These are phyloP conservation scores for Eilema depressum DNA, from an alignment of 2,888 invertebrate species.

Conservation along the genomic window DNA sequence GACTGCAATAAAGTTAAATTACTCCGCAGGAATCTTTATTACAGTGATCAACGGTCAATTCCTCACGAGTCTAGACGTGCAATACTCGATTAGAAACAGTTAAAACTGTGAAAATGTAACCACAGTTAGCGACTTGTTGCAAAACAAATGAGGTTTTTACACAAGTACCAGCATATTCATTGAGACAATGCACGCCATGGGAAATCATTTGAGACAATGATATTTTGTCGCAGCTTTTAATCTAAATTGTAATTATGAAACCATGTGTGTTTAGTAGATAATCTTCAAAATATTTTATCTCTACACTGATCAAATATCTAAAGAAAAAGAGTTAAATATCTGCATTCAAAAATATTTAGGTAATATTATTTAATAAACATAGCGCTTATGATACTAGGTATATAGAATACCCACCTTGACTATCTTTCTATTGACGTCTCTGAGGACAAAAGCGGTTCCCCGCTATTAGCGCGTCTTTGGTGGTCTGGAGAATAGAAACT, in stretches of 20 bases:
- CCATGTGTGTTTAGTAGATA: conserved; percentile 54
- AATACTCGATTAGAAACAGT: conserved; percentile 51
- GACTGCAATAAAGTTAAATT: conserved; percentile 29
- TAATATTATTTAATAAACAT: background rate
- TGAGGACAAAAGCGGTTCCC: background rate
- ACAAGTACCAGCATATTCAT: conserved; percentile 69
- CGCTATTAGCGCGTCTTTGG: background rate
- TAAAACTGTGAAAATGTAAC: conserved; percentile 31
- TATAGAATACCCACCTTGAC: background rate
- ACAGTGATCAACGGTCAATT: conserved; percentile 34
- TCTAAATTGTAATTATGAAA: conserved; percentile 74
- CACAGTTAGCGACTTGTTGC: conserved; percentile 54
- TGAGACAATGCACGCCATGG: conserved; percentile 75
- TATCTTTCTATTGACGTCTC: background rate
- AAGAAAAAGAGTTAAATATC: background rate
- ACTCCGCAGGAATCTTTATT: conserved; percentile 1
- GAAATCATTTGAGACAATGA: conserved; percentile 70
- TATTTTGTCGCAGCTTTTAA: conserved; percentile 65
- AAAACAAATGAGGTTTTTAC: conserved; percentile 74
- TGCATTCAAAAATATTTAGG: background rate
- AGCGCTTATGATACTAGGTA: background rate
- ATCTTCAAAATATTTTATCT: conserved; percentile 33
- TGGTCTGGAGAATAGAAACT: conserved; percentile 23
- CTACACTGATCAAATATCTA: conserved; percentile 1
- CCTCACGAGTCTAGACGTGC: conserved; percentile 38